Percentiles rank a stretch among this genome's conserved stretches.
These are phyloP conservation scores for Apostichopus californicus DNA, from an alignment of 35 echinoderm and acorn worm genomes.

Conservation along the genomic window DNA sequence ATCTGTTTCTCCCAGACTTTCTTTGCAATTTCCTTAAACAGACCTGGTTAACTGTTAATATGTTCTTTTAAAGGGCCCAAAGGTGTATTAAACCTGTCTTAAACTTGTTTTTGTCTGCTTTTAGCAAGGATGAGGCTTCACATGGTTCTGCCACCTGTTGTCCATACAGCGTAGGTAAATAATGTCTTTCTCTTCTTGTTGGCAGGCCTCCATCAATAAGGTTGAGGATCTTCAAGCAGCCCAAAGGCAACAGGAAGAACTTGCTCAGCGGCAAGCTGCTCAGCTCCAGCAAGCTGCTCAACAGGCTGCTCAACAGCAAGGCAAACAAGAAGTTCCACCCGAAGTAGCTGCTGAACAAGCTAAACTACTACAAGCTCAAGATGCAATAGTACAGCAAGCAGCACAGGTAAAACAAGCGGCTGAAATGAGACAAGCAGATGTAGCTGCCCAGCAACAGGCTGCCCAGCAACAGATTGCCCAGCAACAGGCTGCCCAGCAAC, in stretches of 20 bases:
- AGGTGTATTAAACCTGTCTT: no score
- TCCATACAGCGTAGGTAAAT: background rate
- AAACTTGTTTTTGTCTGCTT: no score
- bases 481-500: slow-evolving; percentile 22
- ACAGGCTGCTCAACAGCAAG: slow-evolving; percentile 41
- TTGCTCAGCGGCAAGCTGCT: slow-evolving; percentile 14
- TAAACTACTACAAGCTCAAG: slow-evolving; percentile 10
- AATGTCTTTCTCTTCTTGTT: background rate
- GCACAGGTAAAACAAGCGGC: background rate
- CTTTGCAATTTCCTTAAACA: no score
- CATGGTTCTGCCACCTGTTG: no score
- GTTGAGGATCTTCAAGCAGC: slow-evolving; percentile 24
- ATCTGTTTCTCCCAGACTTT: no score
- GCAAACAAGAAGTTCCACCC: background rate
- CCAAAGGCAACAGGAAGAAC: slow-evolving; percentile 16
- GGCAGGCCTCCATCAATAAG: background rate
- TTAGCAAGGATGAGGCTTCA: no score
- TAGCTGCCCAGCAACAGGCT: slow-evolving; percentile 23
- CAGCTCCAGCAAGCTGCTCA: slow-evolving; percentile 28
- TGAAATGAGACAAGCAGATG: background rate
- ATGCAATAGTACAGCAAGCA: background rate
- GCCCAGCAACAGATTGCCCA: slow-evolving; percentile 7
- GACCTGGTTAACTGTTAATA: no score
- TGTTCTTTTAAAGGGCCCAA: no score
- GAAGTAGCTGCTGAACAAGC: slow-evolving; percentile 17